Evolutionary conservation across 2,797 vertebrate genomes (phyloP).

Genomic region (Aulostomus chinensis): DNA sequence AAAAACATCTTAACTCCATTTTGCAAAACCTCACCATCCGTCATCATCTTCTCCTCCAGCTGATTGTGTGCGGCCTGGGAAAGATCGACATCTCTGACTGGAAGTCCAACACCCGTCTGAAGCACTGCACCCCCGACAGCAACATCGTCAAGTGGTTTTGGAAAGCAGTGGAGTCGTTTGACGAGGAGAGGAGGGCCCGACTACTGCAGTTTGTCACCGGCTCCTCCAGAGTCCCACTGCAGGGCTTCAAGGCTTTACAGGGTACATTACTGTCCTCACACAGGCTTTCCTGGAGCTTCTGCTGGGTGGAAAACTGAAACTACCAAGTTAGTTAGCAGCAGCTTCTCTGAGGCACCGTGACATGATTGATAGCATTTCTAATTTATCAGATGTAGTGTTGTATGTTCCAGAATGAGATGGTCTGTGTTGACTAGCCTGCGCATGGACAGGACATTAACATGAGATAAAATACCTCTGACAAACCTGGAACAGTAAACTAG

Average conservation of each 20-base stretch:
- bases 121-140: slow-evolving; percentile 96
- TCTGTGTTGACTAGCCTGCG: too few species aligned
- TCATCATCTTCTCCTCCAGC: slow-evolving; percentile 76
- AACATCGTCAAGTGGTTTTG: slow-evolving; percentile 98
- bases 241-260: slow-evolving; percentile 97
- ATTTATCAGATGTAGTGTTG: too few species aligned
- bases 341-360: too few species aligned
- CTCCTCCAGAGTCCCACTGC: slow-evolving; percentile 93
- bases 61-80: slow-evolving; percentile 95
- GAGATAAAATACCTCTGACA: too few species aligned
- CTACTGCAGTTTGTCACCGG: slow-evolving; percentile 96
- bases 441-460: too few species aligned
- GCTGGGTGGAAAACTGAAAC: too few species aligned
- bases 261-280: slow-evolving; percentile 67
- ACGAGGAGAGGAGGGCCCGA: slow-evolving; percentile 91
- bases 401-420: too few species aligned
- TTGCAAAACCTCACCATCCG: too few species aligned
- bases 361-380: too few species aligned
- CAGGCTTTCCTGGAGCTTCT: neutral
- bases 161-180: slow-evolving; percentile 95
- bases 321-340: too few species aligned
- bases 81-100: slow-evolving; percentile 97
- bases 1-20: too few species aligned
- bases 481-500: too few species aligned
- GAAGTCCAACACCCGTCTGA: slow-evolving; percentile 95